These are phyloP conservation scores for Drosophila orena DNA, from an alignment of 1,140 invertebrate genomes.

Conservation along the genomic window DNA sequence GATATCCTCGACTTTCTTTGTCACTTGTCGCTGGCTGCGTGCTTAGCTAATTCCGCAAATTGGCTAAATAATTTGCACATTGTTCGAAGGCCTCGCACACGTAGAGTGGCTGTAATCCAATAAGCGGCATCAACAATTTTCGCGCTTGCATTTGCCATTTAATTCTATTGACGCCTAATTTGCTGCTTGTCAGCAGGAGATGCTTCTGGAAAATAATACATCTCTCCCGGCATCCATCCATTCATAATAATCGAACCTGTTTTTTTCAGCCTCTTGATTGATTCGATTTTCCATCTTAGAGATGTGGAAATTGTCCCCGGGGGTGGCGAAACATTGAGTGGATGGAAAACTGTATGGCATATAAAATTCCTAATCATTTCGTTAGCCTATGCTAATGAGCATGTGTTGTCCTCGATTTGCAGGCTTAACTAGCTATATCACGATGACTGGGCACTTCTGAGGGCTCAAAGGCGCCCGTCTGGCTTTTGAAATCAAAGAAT, in stretches of 20 bases:
- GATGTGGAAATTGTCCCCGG: constrained; percentile 5
- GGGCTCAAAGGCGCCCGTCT: constrained; percentile 30
- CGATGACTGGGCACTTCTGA: constrained; percentile 32
- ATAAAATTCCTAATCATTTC: constrained; percentile 50
- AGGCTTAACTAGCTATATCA: constrained; percentile 28
- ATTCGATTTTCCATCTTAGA: constrained; percentile 31
- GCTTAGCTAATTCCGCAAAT: constrained; percentile 69
- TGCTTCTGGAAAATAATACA: not conserved
- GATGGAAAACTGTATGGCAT: constrained; percentile 16
- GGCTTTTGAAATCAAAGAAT: constrained; percentile 20
- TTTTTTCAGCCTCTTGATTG: constrained; percentile 25
- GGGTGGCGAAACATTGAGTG: constrained; percentile 20
- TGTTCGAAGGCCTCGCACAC: constrained; percentile 44
- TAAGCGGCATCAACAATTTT: constrained; percentile 70
- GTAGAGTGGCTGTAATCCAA: constrained; percentile 69
- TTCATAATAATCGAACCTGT: constrained; percentile 30
- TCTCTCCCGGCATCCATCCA: not conserved
- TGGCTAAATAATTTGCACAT: constrained; percentile 77
- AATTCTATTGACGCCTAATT: constrained; percentile 81
- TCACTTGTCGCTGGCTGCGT: constrained; percentile 4
- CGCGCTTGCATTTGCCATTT: constrained; percentile 79
- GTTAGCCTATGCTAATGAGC: constrained; percentile 63
- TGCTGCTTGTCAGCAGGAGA: constrained; percentile 52
- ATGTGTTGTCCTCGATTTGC: constrained; percentile 43
- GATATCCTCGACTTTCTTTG: constrained; percentile 51